Evolutionary conservation across 1,140 invertebrate species (phyloP), one percentile per base, ranked within the genome.

Genomic region (Drosophila asahinai): DNA sequence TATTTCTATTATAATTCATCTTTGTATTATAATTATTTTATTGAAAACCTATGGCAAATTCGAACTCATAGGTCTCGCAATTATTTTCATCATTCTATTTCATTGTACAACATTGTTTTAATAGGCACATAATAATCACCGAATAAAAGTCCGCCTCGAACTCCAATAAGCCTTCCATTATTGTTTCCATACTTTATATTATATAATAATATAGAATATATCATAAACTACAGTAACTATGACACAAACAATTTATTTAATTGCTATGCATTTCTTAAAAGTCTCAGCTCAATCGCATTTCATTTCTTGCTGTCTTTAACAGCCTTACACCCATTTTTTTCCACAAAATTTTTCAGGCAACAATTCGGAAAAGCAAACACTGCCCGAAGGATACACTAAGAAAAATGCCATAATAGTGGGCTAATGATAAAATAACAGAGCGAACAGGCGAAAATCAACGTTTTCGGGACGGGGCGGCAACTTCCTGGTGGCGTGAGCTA

Each of bases 391-490:
- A 25, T 43, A 40, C 49, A 45, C 22, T n/a, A 25, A 33, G 25
- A 66, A 14, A 42, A 9, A 36, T 42, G 19, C 33, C 25, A 60
- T 38, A 51, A 42, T 55, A 52, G 36, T 43, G 22, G 15, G 14
- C 47, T 74, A 74, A 74, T 73, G 67, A 74, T 73, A 74, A 74
- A 74, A 74, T 38, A 74, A 74, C 66, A 73, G 36, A 48, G n/a
- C 30, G 38, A 51, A 48, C 52, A 43, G 30, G 45, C 30, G 5
- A 22, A 52, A 38, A 60, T 49, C 22, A 48, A 51, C 40, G 58
- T 62, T 66, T 64, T 54, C 52, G 45, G 15, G 17, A 25, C 12
- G 22, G 58, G 38, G 45, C 27, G 49, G 48, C 36, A 47, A 67
- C 54, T 78, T 71, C 55, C 48, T 57, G 52, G 36, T 36, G 40